Percentiles rank a stretch among this genome's conserved stretches.
These are phyloP conservation scores for Chelon labrosus DNA, from an alignment of 2,797 vertebrate species.

Conservation along the genomic window DNA sequence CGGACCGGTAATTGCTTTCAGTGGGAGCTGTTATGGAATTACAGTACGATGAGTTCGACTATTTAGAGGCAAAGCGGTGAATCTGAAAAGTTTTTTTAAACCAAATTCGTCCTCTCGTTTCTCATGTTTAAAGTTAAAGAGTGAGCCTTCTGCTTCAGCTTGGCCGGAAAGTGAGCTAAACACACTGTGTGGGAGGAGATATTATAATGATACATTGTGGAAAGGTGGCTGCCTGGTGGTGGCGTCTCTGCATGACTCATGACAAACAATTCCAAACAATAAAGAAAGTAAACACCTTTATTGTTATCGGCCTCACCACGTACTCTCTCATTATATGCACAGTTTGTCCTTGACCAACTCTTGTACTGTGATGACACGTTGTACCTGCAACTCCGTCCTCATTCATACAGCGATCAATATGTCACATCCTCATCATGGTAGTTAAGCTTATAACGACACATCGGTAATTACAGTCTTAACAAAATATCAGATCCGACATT, in stretches of 20 bases:
- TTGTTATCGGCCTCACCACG: conserved; percentile 6
- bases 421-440: conserved; percentile 37
- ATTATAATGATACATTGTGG: conserved; percentile 20
- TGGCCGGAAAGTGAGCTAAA: conserved; percentile 21
- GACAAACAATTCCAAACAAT: conserved; percentile 30
- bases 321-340: conserved; percentile 10
- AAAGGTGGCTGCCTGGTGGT: conserved; percentile 24
- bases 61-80: conserved; percentile 37
- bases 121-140: conserved; percentile 19
- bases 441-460: conserved; percentile 48
- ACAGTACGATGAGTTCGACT: conserved; percentile 38
- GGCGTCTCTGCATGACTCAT: conserved; percentile 46
- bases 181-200: conserved; percentile 9
- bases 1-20: conserved; percentile 59
- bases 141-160: conserved; percentile 2
- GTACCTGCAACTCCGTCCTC: conserved; percentile 28
- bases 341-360: conserved; percentile 46
- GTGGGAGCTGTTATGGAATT: conserved; percentile 54
- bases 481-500: conserved; percentile 57
- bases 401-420: conserved; percentile 45
- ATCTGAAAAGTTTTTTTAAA: conserved; percentile 7
- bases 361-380: conserved; percentile 26
- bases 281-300: conserved; percentile 35
- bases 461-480: conserved; percentile 57
- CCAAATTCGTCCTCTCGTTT: conserved; percentile 22